Percentiles rank a stretch among this genome's conserved stretches.
phyloP scores from a whole-genome alignment of 2,797 vertebrate genomes.

The Artibeus lituratus region DNA sequence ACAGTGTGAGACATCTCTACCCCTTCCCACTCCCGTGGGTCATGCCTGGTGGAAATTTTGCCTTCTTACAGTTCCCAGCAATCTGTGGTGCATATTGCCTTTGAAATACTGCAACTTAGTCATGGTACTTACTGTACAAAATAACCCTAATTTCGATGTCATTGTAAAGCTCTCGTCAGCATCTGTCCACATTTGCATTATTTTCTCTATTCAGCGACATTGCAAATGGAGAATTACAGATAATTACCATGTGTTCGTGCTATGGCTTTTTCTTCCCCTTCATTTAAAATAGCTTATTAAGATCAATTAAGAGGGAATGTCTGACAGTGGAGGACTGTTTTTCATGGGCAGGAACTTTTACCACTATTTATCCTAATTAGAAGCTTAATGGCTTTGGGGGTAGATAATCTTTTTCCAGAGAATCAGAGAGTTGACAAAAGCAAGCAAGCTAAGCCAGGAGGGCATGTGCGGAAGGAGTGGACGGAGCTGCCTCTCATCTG shows the following conservation, averaged over 20 bases:
- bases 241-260: slow-evolving; percentile 38
- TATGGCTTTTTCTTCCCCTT: background rate
- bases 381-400: slow-evolving; percentile 25
- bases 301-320: slow-evolving; percentile 52
- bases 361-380: slow-evolving; percentile 20
- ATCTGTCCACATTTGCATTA: slow-evolving; percentile 30
- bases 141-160: slow-evolving; percentile 43
- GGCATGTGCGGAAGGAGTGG: background rate
- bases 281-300: slow-evolving; percentile 66
- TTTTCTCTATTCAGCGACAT: slow-evolving; percentile 61
- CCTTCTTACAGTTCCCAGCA: background rate
- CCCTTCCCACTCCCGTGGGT: background rate
- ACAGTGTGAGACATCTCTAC: too few species aligned
- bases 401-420: background rate
- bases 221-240: slow-evolving; percentile 52
- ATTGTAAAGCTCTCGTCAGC: background rate
- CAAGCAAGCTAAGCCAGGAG: background rate
- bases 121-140: background rate
- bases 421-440: slow-evolving; percentile 42
- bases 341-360: slow-evolving; percentile 23
- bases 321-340: slow-evolving; percentile 45
- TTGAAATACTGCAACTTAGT: background rate
- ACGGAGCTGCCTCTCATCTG: background rate
- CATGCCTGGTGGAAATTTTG: background rate
- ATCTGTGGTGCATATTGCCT: background rate